Conservation (phyloP, 2,888 invertebrate species). For the Aporophyla nigra region DNA sequence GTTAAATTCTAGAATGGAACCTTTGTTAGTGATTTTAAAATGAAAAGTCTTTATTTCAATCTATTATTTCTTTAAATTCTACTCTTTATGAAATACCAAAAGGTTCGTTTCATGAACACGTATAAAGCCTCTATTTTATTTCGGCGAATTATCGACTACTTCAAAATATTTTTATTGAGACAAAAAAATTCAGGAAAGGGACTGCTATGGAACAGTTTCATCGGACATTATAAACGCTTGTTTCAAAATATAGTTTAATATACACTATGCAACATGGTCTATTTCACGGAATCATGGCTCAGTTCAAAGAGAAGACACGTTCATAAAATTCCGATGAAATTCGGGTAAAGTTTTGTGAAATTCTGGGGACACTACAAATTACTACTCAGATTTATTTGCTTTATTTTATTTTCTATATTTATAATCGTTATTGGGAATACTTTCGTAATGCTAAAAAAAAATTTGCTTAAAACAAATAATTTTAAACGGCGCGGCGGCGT, state of each 20-base stretch:
- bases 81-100: too few relatives aligned
- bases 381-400: not conserved
- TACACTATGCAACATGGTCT: not conserved
- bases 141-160: not conserved
- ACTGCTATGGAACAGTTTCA: not conserved
- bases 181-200: too few relatives aligned
- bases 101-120: not conserved
- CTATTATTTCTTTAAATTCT: too few relatives aligned
- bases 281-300: not conserved
- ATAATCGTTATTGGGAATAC: not conserved
- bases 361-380: slow-evolving; percentile 11
- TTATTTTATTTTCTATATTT: not conserved
- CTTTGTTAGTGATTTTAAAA: too few relatives aligned
- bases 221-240: not conserved
- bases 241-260: slow-evolving; percentile 7
- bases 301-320: not conserved
- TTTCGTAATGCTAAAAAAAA: not conserved
- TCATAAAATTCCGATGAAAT: not conserved
- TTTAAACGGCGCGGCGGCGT: too few relatives aligned
- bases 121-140: not conserved
- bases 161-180: too few relatives aligned
- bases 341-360: not conserved
- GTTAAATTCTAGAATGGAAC: too few relatives aligned
- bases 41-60: too few relatives aligned
- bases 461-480: too few relatives aligned